Evolutionary conservation across 1,140 invertebrate species (phyloP).

Genomic region (Heliothis virescens): DNA sequence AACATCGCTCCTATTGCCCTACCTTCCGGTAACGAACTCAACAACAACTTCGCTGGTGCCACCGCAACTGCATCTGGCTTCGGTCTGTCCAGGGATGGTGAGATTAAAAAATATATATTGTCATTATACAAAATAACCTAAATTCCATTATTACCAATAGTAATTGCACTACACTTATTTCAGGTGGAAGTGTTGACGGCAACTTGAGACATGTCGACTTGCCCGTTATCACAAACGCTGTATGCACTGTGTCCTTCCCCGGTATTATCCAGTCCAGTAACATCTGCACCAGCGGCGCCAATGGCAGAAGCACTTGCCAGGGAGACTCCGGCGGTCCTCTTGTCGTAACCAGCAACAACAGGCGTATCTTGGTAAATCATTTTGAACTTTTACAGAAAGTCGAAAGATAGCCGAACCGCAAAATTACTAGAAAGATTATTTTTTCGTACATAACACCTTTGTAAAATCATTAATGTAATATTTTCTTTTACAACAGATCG

Average conservation of each 20-base stretch:
- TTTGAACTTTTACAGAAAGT: no score
- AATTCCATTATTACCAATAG: no score
- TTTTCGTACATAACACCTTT: no score
- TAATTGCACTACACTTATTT: background rate
- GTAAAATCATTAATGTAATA: no score
- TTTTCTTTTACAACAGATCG: conserved; percentile 62
- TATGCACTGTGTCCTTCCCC: conserved; percentile 53
- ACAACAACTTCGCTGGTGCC: conserved; percentile 33
- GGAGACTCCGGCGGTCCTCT: conserved; percentile 86
- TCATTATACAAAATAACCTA: no score
- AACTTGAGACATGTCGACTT: conserved; percentile 56
- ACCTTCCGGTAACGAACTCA: conserved; percentile 17
- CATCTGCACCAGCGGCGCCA: conserved; percentile 63
- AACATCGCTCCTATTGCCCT: conserved; percentile 19
- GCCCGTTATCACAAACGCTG: conserved; percentile 58
- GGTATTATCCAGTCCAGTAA: conserved; percentile 41
- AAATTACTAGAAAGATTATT: no score
- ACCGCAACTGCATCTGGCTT: conserved; percentile 33
- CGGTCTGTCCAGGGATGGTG: conserved; percentile 20
- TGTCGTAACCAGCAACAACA: conserved; percentile 54
- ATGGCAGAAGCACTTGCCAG: conserved; percentile 54
- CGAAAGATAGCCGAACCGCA: no score
- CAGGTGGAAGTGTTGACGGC: background rate
- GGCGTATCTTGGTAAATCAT: conserved; percentile 49
- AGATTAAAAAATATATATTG: no score